These are phyloP conservation scores for Neoitamus cyanurus DNA, from an alignment of 2,888 invertebrate species.

Conservation along the genomic window DNA sequence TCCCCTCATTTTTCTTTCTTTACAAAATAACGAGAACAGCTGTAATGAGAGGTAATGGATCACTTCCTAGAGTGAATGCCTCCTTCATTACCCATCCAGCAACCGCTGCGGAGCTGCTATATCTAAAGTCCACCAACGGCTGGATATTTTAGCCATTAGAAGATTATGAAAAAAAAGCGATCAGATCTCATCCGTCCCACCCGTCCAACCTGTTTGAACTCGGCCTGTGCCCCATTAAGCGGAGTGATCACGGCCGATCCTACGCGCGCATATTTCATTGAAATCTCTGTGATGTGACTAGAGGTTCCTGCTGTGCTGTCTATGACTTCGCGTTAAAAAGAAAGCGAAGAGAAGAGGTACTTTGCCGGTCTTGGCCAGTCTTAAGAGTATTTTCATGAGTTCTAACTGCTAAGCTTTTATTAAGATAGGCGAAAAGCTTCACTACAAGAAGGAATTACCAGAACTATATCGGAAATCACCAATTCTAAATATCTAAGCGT, in stretches of 20 bases:
- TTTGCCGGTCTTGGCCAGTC: too few relatives aligned
- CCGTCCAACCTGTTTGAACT: neutral
- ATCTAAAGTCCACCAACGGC: conserved; percentile 1
- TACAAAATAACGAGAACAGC: neutral
- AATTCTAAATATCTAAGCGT: too few relatives aligned
- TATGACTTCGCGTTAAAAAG: neutral
- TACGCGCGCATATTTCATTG: neutral
- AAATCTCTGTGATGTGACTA: neutral
- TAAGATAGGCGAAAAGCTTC: too few relatives aligned
- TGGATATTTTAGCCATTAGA: neutral
- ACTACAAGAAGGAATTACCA: too few relatives aligned
- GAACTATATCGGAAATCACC: too few relatives aligned
- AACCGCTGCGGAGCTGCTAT: too few relatives aligned
- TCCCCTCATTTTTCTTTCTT: neutral
- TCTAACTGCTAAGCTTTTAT: too few relatives aligned
- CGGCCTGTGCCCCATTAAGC: neutral
- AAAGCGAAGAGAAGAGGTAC: neutral
- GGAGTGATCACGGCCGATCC: neutral
- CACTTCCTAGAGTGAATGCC: neutral
- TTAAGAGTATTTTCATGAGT: too few relatives aligned
- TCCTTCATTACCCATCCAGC: neutral
- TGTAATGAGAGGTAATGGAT: neutral
- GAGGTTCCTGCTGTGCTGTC: neutral
- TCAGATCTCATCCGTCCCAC: neutral
- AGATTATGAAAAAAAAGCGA: neutral